Evolutionary conservation across 2,113 vertebrate species (phyloP), one percentile per base, ranked within the genome.

Genomic region (Gavialis gangeticus): DNA sequence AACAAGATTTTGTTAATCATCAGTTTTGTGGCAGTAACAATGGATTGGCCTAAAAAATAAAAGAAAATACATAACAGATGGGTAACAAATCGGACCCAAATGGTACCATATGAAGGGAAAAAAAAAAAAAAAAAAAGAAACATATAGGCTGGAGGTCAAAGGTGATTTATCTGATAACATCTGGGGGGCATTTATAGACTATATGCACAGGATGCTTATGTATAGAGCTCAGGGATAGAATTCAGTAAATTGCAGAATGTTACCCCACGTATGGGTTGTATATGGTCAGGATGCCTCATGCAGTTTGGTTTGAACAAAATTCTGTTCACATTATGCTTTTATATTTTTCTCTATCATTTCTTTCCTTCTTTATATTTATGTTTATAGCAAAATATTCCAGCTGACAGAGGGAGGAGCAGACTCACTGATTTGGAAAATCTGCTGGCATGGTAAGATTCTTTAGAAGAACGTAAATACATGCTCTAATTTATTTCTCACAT

Each of bases 91-190:
- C 60, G 86, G 34, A 93, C 55, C 1, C 3, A 88, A 96, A 84
- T 6, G 54, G 2, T 21, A 56, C 78, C n/a, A 66, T 86, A 22
- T 57, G 82, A 46, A 46, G 46, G 46, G 46, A 46, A 46, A 2
- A 7, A 46, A 46, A 46, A 46, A 6, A 37, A 34, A 6, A 63
- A 73, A 84, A 76, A 90, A 89, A 91, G 91, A 12, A 71, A 91
- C 55, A 81, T 46, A 54, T 18, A 84, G 4, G 58, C 62, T 87
- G 12, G 16, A 92, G 81, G 85, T 88, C 63, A 93, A 81, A 94
- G 94, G 22, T 93, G 69, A 94, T 94, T 96, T 93, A 78, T 63
- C 55, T 62, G 59, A 88, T 91, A 87, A 75, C 75, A 88, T 90
- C 81, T 92, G 67, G 28, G 34, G 88, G 82, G 27, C 88, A 84